phyloP scores from a whole-genome alignment of 2,888 invertebrate genomes.

The Cylindroiulus punctatus region DNA sequence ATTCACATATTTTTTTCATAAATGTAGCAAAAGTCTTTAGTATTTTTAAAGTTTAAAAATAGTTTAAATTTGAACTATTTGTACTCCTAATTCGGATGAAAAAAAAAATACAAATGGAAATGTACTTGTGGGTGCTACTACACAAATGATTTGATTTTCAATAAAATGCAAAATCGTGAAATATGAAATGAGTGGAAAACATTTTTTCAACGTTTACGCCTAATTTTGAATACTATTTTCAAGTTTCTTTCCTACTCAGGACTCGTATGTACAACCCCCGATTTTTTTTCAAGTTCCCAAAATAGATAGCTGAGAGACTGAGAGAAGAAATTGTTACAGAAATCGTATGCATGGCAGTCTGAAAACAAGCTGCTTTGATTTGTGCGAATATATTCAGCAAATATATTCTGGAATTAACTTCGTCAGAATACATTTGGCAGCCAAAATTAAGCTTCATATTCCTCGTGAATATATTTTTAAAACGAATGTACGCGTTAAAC shows the following conservation, averaged over 20 bases:
- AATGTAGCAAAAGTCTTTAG: too few species aligned
- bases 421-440: background rate
- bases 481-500: background rate
- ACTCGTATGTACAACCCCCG: background rate
- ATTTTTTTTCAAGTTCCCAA: slow-evolving; percentile 22
- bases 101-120: too few species aligned
- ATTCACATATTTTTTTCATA: too few species aligned
- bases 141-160: too few species aligned
- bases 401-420: background rate
- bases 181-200: too few species aligned
- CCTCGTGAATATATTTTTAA: background rate
- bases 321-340: slow-evolving; percentile 39
- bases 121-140: too few species aligned
- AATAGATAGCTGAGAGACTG: background rate
- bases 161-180: too few species aligned
- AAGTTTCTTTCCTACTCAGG: slow-evolving; percentile 16
- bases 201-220: background rate
- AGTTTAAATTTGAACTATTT: too few species aligned
- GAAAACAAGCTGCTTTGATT: slow-evolving; percentile 6
- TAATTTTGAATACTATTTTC: background rate
- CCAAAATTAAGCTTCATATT: background rate
- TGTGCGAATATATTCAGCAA: background rate
- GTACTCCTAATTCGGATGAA: too few species aligned
- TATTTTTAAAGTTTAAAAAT: too few species aligned
- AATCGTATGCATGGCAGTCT: background rate